phyloP scores from a whole-genome alignment of 1,140 invertebrate species.

The Cyclargus thomasi region DNA sequence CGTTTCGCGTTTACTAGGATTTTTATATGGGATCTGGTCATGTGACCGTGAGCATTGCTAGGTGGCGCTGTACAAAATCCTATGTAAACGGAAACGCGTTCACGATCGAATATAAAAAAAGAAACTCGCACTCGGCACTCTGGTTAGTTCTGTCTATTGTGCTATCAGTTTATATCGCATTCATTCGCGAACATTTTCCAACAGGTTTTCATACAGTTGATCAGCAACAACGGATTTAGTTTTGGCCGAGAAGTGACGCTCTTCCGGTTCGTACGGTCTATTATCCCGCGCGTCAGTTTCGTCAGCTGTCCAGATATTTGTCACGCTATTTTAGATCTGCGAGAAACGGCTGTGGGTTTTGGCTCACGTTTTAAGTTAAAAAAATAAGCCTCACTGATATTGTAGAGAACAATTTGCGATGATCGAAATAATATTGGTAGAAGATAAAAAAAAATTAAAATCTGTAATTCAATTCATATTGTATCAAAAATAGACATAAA shows the following conservation, averaged over 20 bases:
- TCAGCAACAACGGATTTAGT: background rate
- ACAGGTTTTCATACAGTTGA: too few species aligned
- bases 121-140: too few species aligned
- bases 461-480: background rate
- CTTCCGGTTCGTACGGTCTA: background rate
- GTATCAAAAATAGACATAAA: too few species aligned
- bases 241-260: background rate
- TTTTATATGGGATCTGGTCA: too few species aligned
- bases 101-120: too few species aligned
- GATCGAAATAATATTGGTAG: background rate
- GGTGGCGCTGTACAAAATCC: too few species aligned
- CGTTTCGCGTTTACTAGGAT: too few species aligned
- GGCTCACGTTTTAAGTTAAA: constrained; percentile 5
- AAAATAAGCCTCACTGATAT: background rate
- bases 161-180: too few species aligned
- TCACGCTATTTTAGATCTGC: constrained; percentile 9
- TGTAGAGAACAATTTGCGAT: background rate
- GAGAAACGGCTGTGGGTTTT: background rate
- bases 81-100: too few species aligned
- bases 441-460: background rate
- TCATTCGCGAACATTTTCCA: too few species aligned
- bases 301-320: constrained; percentile 4
- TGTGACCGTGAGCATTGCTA: too few species aligned
- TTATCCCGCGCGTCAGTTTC: constrained; percentile 2
- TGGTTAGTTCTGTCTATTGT: too few species aligned